Percentiles rank a stretch among this genome's conserved stretches.
Evolutionary conservation across 2,113 vertebrate genomes (phyloP).

Genomic region (Lichenostomus cassidix): DNA sequence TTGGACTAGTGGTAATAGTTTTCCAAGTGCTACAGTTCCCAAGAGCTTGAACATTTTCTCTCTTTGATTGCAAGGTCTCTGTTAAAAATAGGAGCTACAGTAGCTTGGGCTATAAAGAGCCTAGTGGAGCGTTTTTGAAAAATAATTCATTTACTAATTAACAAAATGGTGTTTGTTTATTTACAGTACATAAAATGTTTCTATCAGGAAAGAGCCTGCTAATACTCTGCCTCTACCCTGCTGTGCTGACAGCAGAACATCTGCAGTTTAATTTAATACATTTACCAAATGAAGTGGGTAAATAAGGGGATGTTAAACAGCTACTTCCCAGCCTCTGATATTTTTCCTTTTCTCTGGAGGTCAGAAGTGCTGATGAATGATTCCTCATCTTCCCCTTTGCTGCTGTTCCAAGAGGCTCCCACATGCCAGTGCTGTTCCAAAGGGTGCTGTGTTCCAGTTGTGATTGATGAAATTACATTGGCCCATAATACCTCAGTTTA

Average conservation of each 20-base stretch:
- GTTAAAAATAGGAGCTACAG: constrained; percentile 69
- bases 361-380: constrained; percentile 38
- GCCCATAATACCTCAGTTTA: not conserved
- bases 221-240: constrained; percentile 42
- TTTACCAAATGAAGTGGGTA: constrained; percentile 73
- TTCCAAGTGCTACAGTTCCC: constrained; percentile 3
- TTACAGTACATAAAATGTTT: constrained; percentile 77
- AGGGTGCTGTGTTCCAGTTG: not conserved
- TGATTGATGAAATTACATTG: constrained; percentile 5
- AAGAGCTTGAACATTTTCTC: not conserved
- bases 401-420: not conserved
- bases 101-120: constrained; percentile 47
- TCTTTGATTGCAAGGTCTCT: not conserved
- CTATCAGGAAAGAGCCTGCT: constrained; percentile 70
- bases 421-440: not conserved
- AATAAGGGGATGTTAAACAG: constrained; percentile 71
- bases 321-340: constrained; percentile 61
- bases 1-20: not conserved
- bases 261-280: constrained; percentile 80
- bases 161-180: constrained; percentile 77
- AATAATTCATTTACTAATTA: constrained; percentile 80
- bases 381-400: not conserved
- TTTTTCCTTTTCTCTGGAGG: constrained; percentile 56
- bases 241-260: constrained; percentile 74
- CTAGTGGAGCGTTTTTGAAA: constrained; percentile 70